A percentile compares a stretch with the other conserved stretches of the same genome.
Evolutionary conservation across 2,113 vertebrate species (phyloP).

Genomic region (Otus sunia): DNA sequence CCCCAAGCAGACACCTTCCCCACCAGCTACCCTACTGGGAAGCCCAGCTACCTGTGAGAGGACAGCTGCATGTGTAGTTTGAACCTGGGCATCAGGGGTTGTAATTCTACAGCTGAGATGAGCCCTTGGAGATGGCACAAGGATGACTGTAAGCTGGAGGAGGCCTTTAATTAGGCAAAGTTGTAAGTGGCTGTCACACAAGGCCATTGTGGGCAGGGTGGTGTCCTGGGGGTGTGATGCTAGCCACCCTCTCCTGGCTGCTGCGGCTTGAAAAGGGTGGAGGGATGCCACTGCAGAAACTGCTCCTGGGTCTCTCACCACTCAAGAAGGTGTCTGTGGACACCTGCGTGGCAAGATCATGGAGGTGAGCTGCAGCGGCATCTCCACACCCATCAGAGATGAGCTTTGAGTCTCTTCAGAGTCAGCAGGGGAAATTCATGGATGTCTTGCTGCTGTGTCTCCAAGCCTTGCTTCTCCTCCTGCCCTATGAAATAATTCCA

Average conservation of each 20-base stretch:
- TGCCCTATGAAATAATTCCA: background rate
- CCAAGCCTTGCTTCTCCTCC: background rate
- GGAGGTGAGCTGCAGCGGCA: background rate
- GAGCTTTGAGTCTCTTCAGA: background rate
- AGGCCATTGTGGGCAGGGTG: background rate
- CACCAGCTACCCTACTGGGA: background rate
- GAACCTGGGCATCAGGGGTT: background rate
- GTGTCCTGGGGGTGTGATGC: background rate
- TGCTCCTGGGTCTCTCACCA: background rate
- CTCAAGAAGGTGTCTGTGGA: background rate
- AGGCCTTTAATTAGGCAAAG: background rate
- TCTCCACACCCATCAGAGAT: rapidly evolving
- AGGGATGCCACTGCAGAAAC: background rate
- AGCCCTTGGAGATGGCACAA: background rate
- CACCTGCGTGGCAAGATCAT: background rate
- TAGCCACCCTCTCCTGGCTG: background rate
- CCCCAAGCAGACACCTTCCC: background rate
- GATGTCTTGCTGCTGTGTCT: background rate
- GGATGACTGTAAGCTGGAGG: background rate
- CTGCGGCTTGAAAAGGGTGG: background rate
- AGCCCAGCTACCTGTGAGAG: background rate
- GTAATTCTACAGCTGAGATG: background rate
- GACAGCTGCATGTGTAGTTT: background rate
- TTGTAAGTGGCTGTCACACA: background rate
- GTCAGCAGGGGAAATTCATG: background rate